Evolutionary conservation across 1,140 invertebrate species (phyloP).

Genomic region (Gryon sp.): DNA sequence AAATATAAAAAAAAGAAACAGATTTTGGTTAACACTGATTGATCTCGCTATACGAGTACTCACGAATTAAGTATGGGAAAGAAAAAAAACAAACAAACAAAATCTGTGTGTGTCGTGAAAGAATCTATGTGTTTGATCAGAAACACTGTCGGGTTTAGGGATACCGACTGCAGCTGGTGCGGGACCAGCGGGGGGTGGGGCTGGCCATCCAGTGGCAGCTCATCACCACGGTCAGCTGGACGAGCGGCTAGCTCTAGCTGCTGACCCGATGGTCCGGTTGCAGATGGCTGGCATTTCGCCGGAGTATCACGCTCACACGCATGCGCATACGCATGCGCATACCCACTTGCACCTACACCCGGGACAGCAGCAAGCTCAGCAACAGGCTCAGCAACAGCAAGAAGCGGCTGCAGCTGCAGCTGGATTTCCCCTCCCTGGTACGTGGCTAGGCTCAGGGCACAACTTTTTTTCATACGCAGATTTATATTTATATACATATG

Average conservation of each 20-base stretch:
- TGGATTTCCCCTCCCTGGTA: constrained; percentile 83
- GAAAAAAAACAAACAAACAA: background rate
- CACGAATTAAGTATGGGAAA: background rate
- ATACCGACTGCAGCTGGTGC: constrained; percentile 79
- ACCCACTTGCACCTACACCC: constrained; percentile 93
- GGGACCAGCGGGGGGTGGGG: constrained; percentile 78
- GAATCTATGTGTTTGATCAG: constrained; percentile 68
- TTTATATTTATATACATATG: constrained; percentile 49
- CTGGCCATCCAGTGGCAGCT: constrained; percentile 75
- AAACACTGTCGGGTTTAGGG: constrained; percentile 78
- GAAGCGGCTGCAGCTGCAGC: constrained; percentile 79
- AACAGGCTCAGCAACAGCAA: constrained; percentile 82
- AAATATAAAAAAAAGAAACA: too few species aligned
- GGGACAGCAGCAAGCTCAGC: constrained; percentile 88
- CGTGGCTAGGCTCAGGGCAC: constrained; percentile 73
- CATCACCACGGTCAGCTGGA: constrained; percentile 83
- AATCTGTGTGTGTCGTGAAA: constrained; percentile 57
- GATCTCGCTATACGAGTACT: background rate
- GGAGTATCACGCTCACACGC: constrained; percentile 90
- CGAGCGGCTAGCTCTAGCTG: constrained; percentile 85
- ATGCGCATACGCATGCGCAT: constrained; percentile 94
- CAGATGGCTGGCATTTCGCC: constrained; percentile 92
- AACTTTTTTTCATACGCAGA: constrained; percentile 53
- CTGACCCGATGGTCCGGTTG: constrained; percentile 88
- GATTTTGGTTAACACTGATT: too few species aligned